Evolutionary conservation across 2,113 vertebrate genomes (phyloP), one percentile per base, ranked within the genome.

Genomic region (Etheostoma cragini): DNA sequence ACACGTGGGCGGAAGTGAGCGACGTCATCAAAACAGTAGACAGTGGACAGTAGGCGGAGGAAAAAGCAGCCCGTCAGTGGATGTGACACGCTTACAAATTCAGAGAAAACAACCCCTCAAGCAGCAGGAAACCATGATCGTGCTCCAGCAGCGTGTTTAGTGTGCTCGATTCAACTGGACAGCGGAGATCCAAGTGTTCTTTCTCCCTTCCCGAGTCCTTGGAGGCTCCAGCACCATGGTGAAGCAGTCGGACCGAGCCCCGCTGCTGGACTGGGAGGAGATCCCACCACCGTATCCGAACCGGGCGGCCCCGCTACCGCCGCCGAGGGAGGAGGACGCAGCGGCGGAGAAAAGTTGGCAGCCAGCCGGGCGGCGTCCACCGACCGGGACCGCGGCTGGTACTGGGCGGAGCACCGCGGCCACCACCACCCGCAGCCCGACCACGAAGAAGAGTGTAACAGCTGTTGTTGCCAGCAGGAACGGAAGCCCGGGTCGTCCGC

Each of bases 181-280:
- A 11, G 15, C 78, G 46, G 67, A 77, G 22, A 74, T 35, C 30
- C 30, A 30, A 30, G 33, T 22, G 10, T 14, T 79, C 3, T 75
- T 68, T 53, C 58, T 12, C 30, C 26, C 14, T 45, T 19, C 2
- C 22, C 22, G 46, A 61, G 64, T 64, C 61, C 42, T 65, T 65
- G 7, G 47, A 74, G 54, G 45, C 72, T 38, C 67, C 54, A 70
- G 57, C 85, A 92, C 87, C 87, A 98, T 98, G 97, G 97, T 95
- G 88, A 96, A 97, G 94, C 95, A 96, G 85, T 96, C 96, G 75
- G 97, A 98, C 89, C 95, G 96, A 89, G 97, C 97, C 90, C 97
- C 96, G 91, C 95, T 98, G 73, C 95, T 98, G 77, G 95, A 96
- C 93, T 97, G 96, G 96, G 97, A 97, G 94, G 96, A 98, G 95